Percentiles rank a stretch among this genome's conserved stretches.
phyloP scores from a whole-genome alignment of 1,140 invertebrate genomes.

The Varroa destructor region DNA sequence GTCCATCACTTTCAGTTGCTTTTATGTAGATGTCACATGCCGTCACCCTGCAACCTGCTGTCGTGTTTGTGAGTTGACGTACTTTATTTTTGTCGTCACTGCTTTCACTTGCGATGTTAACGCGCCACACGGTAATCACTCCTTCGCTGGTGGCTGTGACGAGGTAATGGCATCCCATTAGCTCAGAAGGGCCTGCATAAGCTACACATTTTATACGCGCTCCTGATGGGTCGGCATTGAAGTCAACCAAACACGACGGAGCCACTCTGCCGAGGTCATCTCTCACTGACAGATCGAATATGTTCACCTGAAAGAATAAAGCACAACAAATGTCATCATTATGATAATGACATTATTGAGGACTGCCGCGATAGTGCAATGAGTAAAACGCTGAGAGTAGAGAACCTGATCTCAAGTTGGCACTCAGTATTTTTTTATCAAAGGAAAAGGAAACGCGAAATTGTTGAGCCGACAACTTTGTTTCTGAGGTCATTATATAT shows the following conservation, averaged over 20 bases:
- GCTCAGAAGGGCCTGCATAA: not conserved
- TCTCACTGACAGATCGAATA: constrained; percentile 11
- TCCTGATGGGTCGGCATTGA: not conserved
- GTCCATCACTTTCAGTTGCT: too few species aligned
- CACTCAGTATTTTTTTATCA: too few species aligned
- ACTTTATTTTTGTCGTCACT: not conserved
- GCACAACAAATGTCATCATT: not conserved
- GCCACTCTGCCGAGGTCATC: constrained; percentile 9
- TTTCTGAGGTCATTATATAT: too few species aligned
- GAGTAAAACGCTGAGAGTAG: not conserved
- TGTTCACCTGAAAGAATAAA: not conserved
- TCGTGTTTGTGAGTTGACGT: not conserved
- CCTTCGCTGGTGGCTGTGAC: constrained; percentile 17
- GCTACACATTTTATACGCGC: constrained; percentile 9
- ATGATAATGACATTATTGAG: not conserved
- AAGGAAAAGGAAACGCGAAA: too few species aligned
- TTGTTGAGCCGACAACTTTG: too few species aligned
- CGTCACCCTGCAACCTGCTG: constrained; percentile 12
- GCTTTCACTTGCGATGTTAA: not conserved
- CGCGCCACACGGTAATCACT: not conserved
- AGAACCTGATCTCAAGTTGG: not conserved
- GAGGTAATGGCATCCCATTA: constrained; percentile 10
- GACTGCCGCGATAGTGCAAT: not conserved
- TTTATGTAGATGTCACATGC: not conserved
- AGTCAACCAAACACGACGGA: constrained; percentile 1